phyloP scores from a whole-genome alignment of 53 echinoderm and acorn worm genomes.

The Patiria pectinifera region DNA sequence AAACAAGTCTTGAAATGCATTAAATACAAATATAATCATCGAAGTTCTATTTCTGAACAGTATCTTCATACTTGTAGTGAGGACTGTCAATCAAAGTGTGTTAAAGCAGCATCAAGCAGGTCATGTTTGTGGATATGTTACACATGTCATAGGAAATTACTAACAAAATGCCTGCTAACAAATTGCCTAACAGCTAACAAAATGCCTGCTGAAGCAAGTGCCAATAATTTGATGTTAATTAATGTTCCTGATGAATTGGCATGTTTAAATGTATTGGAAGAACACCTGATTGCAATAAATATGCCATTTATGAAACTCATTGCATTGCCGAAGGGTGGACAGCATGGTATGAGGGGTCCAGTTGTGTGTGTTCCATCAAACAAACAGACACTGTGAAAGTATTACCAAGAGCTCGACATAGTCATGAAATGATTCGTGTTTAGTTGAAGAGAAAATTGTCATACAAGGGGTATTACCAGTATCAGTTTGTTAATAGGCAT shows the following conservation, averaged over 20 bases:
- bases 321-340: constrained; percentile 30
- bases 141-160: constrained; percentile 72
- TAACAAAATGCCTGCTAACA: constrained; percentile 37
- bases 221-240: constrained; percentile 40
- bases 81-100: constrained; percentile 32
- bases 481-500: constrained; percentile 69
- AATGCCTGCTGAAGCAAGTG: constrained; percentile 43
- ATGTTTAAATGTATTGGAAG: constrained; percentile 47
- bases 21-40: constrained; percentile 47
- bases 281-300: constrained; percentile 70
- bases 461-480: constrained; percentile 72
- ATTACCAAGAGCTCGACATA: constrained; percentile 22
- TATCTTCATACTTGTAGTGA: constrained; percentile 66
- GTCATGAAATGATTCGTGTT: constrained; percentile 69
- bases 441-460: constrained; percentile 74
- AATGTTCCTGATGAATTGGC: constrained; percentile 43
- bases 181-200: too few species aligned
- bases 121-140: constrained; percentile 69
- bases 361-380: constrained; percentile 30
- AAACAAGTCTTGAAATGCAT: constrained; percentile 65
- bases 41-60: constrained; percentile 30
- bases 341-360: constrained; percentile 20
- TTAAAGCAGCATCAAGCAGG: constrained; percentile 44
- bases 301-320: constrained; percentile 39
- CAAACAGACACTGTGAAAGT: constrained; percentile 13